Evolutionary conservation across 2,888 invertebrate genomes (phyloP).

Genomic region (Ophion costatus): DNA sequence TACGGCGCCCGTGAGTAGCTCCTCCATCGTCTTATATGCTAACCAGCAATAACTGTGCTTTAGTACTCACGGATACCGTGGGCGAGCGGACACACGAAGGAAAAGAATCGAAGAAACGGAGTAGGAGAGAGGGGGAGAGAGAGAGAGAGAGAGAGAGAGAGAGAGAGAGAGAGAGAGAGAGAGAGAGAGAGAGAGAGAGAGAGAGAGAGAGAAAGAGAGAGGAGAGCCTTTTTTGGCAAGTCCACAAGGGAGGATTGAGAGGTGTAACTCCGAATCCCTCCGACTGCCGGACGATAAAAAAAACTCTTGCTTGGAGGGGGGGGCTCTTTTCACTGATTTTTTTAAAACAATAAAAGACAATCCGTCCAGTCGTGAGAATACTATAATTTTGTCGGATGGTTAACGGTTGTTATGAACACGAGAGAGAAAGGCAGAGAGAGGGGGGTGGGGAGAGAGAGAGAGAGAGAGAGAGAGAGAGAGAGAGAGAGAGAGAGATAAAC

Average conservation of each 20-base stretch:
- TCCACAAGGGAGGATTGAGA: slow-evolving; percentile 48
- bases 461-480: not conserved
- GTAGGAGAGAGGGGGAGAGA: not conserved
- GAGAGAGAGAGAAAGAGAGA: not conserved
- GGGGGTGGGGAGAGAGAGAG: slow-evolving; percentile 8
- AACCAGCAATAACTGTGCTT: slow-evolving; percentile 82
- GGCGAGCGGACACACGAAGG: slow-evolving; percentile 21
- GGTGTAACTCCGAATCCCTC: slow-evolving; percentile 13
- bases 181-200: not conserved
- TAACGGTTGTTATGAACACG: slow-evolving; percentile 26
- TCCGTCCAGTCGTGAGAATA: slow-evolving; percentile 43
- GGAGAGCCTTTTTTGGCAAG: slow-evolving; percentile 11
- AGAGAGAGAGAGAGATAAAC: slow-evolving; percentile 53
- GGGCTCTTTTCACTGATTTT: slow-evolving; percentile 53
- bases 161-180: not conserved
- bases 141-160: not conserved
- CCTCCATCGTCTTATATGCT: slow-evolving; percentile 76
- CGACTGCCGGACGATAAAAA: slow-evolving; percentile 22
- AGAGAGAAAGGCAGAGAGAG: slow-evolving; percentile 13
- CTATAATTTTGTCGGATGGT: slow-evolving; percentile 52
- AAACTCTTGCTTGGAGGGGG: not conserved
- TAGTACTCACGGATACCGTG: slow-evolving; percentile 77
- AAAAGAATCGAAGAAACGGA: not conserved
- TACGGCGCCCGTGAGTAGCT: slow-evolving; percentile 36
- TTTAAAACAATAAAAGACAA: slow-evolving; percentile 61